These are phyloP conservation scores for Dynastes grantii DNA, from an alignment of 2,888 invertebrate genomes.

Conservation along the genomic window DNA sequence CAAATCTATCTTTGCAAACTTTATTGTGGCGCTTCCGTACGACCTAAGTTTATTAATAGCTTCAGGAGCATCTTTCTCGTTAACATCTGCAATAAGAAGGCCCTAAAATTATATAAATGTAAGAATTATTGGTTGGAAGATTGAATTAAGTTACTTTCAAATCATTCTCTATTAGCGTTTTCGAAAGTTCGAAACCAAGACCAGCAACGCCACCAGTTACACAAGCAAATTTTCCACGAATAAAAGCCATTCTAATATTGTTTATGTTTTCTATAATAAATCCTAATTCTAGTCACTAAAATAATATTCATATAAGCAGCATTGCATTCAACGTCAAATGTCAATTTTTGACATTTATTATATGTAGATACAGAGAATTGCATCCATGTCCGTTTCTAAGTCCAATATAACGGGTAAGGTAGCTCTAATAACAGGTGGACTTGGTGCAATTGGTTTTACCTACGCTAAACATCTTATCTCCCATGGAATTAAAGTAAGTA, in stretches of 20 bases:
- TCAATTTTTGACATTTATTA: conserved; percentile 14
- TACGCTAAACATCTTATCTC: conserved; percentile 48
- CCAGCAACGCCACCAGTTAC: conserved; percentile 48
- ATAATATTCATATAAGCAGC: too few species aligned
- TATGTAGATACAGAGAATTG: not conserved
- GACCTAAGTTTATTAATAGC: conserved; percentile 19
- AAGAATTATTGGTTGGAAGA: not conserved
- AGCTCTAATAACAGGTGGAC: conserved; percentile 50
- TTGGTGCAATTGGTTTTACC: conserved; percentile 43
- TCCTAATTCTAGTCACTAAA: not conserved
- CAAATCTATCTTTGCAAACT: conserved; percentile 43
- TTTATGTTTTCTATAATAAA: not conserved
- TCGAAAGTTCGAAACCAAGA: conserved; percentile 44
- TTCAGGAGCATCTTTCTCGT: conserved; percentile 18
- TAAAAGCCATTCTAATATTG: conserved; percentile 27
- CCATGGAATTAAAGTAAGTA: conserved; percentile 48
- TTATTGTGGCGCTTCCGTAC: conserved; percentile 40
- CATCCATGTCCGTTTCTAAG: not conserved
- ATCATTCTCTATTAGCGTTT: conserved; percentile 46
- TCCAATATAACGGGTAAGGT: conserved; percentile 34
- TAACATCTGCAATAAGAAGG: conserved; percentile 33
- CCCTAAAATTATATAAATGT: conserved; percentile 38
- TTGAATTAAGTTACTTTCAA: conserved; percentile 38
- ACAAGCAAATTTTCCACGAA: conserved; percentile 50
- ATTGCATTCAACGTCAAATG: not conserved